Base-by-base conservation (phyloP, 2,888 invertebrate genomes). In the Callimorpha dominula region DNA sequence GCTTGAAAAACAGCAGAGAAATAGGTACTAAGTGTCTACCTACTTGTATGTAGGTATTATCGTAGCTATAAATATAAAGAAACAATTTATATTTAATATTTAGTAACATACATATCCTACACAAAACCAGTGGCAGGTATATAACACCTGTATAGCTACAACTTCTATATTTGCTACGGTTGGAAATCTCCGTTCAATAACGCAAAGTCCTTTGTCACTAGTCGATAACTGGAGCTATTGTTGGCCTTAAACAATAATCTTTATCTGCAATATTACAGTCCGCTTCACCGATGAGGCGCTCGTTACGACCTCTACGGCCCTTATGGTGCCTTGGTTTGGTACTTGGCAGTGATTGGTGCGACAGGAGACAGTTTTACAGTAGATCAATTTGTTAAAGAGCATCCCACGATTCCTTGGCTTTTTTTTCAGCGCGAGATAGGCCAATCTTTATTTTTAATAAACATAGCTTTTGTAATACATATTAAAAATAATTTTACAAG, bases 241-340 rank as follows among this genome's bases (percentile, higher is more conserved):
- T 87, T 81, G 78, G 78, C 81, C 81, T 85, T 84, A 85, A 87
- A 84, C 83, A 84, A 85, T 82, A 77, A 84, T 86, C 87, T 88
- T 87, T 89, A 89, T 88, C 88, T 85, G 52, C 74, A 78, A 72
- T 79, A 81, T 83, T 81, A 81, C 83, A 84, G 82, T 77, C 57
- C 78, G 73, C 80, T 83, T 82, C 85, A 85, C 80, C 80, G 84
- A 85, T 84, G 73, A 67, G 72, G 62, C 46, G 62, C 70, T 72
- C 68, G 69, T 71, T 81, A 73, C 54, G 65, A 52, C 62, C 74
- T 73, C 70, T 73, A 67, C 63, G 50, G 60, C n/a, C n/a, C 40
- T 66, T 60, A 65, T 42, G 17, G 46, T 71, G 64, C 20, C 20
- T 9, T 66, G 60, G 50, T 64, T 9, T 66, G 60, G 50, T 64